These are phyloP conservation scores for Elachura formosa DNA, from an alignment of 2,113 vertebrate genomes.

Conservation along the genomic window DNA sequence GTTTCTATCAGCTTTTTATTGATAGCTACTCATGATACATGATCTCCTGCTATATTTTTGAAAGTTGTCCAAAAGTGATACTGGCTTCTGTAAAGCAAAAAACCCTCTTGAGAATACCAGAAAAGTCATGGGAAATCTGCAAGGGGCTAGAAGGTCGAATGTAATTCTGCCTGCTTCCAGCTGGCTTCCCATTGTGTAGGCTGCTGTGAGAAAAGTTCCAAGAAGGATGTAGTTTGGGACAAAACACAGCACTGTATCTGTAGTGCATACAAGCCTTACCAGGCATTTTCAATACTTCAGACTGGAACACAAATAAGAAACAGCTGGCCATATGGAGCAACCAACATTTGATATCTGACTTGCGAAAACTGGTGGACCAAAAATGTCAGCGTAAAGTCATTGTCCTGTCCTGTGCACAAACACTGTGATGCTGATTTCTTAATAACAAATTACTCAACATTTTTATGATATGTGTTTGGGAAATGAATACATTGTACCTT, in stretches of 20 bases:
- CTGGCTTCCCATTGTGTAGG: constrained; percentile 11
- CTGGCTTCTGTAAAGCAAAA: not conserved
- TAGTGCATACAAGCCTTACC: not conserved
- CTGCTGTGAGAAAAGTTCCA: constrained; percentile 29
- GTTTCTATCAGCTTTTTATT: not conserved
- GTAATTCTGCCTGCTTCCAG: not conserved
- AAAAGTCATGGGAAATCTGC: constrained; percentile 30
- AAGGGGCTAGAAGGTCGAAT: not conserved
- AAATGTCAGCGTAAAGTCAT: not conserved
- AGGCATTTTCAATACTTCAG: not conserved
- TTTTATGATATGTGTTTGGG: not conserved
- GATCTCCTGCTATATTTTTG: not conserved
- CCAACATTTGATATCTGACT: not conserved
- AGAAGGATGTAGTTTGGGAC: not conserved
- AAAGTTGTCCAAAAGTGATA: not conserved
- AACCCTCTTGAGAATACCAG: not conserved
- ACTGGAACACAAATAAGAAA: not conserved
- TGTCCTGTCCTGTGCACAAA: not conserved
- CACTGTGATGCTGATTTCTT: not conserved
- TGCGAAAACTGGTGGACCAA: not conserved
- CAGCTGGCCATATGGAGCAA: not conserved
- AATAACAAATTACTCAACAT: not conserved
- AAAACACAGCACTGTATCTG: not conserved
- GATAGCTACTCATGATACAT: not conserved
- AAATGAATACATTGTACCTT: not conserved